phyloP scores from a whole-genome alignment of 2,113 vertebrate genomes.

The Ptilonorhynchus violaceus region DNA sequence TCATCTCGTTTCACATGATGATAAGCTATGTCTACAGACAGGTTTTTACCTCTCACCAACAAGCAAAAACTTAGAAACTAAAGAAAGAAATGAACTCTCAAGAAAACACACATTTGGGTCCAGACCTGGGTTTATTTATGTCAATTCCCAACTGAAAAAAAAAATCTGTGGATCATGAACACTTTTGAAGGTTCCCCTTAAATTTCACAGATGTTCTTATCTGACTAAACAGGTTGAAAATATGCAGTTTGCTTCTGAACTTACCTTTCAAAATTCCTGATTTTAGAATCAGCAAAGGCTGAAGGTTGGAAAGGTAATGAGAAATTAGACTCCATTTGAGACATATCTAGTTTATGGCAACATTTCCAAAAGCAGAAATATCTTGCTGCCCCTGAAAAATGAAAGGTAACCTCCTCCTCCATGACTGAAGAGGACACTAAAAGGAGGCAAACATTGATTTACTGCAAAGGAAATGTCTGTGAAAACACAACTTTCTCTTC shows the following conservation, averaged over 20 bases:
- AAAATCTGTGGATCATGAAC: background rate
- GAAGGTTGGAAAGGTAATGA: background rate
- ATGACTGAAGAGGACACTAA: background rate
- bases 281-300: background rate
- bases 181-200: background rate
- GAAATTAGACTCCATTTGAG: background rate
- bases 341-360: background rate
- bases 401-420: background rate
- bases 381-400: background rate
- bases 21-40: background rate
- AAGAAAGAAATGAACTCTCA: background rate
- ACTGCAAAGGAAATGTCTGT: slow-evolving; percentile 19
- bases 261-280: background rate
- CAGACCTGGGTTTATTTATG: background rate
- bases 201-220: background rate
- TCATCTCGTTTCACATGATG: background rate
- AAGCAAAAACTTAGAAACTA: background rate
- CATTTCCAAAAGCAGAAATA: background rate
- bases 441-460: background rate
- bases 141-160: background rate
- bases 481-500: background rate
- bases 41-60: background rate
- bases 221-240: background rate
- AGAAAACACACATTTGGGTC: background rate
- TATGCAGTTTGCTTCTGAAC: background rate